phyloP scores from a whole-genome alignment of 2,797 vertebrate species.

The Gymnopithys bicolor region DNA sequence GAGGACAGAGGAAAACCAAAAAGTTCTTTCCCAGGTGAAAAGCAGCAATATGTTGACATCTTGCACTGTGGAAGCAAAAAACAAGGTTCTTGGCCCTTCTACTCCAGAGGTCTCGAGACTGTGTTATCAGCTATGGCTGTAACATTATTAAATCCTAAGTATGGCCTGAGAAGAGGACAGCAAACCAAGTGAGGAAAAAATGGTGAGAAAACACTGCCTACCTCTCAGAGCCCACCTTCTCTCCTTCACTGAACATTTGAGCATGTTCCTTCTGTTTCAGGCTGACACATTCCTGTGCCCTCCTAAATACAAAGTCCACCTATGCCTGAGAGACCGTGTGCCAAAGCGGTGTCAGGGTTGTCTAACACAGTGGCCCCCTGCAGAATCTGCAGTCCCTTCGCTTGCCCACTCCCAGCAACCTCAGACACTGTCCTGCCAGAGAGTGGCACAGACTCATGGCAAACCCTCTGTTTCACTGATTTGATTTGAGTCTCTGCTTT shows the following conservation, averaged over 20 bases:
- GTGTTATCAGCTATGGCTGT: background rate
- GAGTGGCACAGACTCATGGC: fast-evolving
- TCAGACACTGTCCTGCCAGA: fast-evolving
- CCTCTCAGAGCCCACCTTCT: background rate
- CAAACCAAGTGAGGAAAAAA: background rate
- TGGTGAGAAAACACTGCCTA: background rate
- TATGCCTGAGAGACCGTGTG: fast-evolving
- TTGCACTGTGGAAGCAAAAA: background rate
- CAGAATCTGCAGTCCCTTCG: fast-evolving
- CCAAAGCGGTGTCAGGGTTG: fast-evolving
- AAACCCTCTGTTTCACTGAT: background rate
- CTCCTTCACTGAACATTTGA: background rate
- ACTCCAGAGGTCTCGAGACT: background rate
- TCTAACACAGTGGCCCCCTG: fast-evolving
- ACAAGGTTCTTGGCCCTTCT: background rate
- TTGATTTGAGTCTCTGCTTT: background rate
- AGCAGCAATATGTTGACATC: background rate
- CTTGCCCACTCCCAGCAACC: fast-evolving
- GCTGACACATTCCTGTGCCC: fast-evolving
- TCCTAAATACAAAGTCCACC: fast-evolving
- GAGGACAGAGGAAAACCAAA: background rate
- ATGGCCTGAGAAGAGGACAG: background rate
- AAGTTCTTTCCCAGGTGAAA: background rate
- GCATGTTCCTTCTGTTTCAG: background rate
- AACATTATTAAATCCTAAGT: background rate